Evolutionary conservation across 2,888 invertebrate genomes (phyloP).

Genomic region (Xestobium rufovillosum): DNA sequence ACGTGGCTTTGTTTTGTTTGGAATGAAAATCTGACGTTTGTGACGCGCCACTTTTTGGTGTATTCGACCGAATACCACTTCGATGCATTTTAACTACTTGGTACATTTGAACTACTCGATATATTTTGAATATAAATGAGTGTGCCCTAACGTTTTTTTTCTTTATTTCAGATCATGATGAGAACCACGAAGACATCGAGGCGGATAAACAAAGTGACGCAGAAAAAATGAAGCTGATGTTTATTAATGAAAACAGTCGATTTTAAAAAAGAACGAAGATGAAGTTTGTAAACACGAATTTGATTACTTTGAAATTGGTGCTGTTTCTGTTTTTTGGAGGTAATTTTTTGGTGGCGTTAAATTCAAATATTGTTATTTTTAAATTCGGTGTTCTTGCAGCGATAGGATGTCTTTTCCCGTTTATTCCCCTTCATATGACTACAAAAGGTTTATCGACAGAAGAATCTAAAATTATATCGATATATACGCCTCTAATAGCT

Average conservation of each 20-base stretch:
- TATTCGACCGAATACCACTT: too few relatives aligned
- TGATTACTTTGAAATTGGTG: constrained; percentile 71
- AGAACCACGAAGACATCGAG: constrained; percentile 6
- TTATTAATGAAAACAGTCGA: constrained; percentile 5
- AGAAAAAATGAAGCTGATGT: constrained; percentile 13
- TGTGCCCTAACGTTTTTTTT: constrained; percentile 11
- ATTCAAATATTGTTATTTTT: background rate
- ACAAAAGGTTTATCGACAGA: constrained; percentile 63
- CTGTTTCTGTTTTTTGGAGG: constrained; percentile 76
- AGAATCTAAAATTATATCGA: constrained; percentile 70
- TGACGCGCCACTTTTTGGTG: too few relatives aligned
- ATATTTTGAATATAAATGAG: too few relatives aligned
- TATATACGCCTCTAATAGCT: constrained; percentile 71
- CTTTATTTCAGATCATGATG: constrained; percentile 25
- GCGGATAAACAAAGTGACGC: constrained; percentile 21
- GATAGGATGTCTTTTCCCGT: constrained; percentile 73
- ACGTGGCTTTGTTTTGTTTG: too few relatives aligned
- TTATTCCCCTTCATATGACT: constrained; percentile 72
- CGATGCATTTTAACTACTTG: too few relatives aligned
- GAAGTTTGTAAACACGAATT: constrained; percentile 57
- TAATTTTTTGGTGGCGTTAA: too few relatives aligned
- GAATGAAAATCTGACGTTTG: too few relatives aligned
- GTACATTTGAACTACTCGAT: too few relatives aligned
- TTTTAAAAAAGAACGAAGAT: constrained; percentile 31
- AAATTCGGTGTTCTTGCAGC: constrained; percentile 53